Base-by-base conservation (phyloP, 2,113 vertebrate genomes). In the Cnemophilus loriae region DNA sequence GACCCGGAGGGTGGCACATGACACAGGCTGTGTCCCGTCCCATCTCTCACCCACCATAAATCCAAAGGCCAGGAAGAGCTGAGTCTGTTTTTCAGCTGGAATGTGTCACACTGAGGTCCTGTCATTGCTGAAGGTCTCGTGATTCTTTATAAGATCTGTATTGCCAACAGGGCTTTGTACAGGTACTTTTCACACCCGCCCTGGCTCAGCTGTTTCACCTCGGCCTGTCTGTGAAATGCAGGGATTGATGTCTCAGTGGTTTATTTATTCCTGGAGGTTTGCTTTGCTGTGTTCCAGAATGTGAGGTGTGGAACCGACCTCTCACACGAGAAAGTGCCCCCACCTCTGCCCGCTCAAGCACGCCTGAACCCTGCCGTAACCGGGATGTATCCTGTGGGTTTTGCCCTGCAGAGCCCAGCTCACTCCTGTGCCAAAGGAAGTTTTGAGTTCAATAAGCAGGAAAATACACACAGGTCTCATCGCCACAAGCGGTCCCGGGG, bases 1-100 rank as follows among this genome's bases (percentile, higher is more conserved):
- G 56, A n/a, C 26, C 17, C 0, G 0, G 47, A 8, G 42, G 26
- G 41, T 12, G 63, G 33, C 63, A 35, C 27, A 4, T 16, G 22
- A 6, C 44, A 27, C 3, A 1, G 47, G 42, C 16, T 47, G 3
- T 0, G 1, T 28, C 3, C 13, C 0, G 6, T 41, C 47, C 33
- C 19, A 1, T 42, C 21, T 65, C 90, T 46, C 50, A n/a, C 41
- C 42, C 28, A 2, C 67, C 8, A 30, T 14, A 44, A 63, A 33
- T n/a, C 46, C 37, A 39, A 84, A 75, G 55, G 20, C 28, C 9
- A 1, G 33, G 49, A 60, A 52, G 32, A 42, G 5, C 1, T 3
- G 23, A 39, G 47, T 20, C 52, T 44, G 2, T 49, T 91, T 91
- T 84, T 42, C 39, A 78, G 46, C 20, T 82, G 33, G 30, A 84